Base-by-base conservation (phyloP, 2,888 invertebrate species). In the Ditula angustiorana region DNA sequence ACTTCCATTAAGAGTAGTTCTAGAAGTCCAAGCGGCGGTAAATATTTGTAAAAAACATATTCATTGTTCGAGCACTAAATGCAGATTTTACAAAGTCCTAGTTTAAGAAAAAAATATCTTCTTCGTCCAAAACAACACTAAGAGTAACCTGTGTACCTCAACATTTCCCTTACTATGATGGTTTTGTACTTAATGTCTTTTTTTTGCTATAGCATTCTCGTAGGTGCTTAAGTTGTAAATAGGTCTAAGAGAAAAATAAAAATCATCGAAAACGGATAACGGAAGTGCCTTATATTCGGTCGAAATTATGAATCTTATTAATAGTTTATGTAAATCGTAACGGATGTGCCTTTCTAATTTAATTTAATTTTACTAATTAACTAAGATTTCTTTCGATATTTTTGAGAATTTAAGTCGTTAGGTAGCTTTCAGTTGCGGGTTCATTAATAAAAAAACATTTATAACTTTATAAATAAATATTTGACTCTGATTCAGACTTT, bases 1-100 rank as follows among this genome's bases (percentile, higher is more conserved):
- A 95, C 95, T n/a, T 95, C 95, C 0, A 95, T 95, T 50, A 93
- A 94, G 69, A 94, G 88, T 73, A 94, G 94, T 74, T 95, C 95
- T 11, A 92, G 83, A 74, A 93, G 91, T 76, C 93, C 93, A 0
- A 93, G 93, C 66, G 93, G 93, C 13, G 93, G 93, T 16, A 88
- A 86, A 75, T 71, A 88, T 71, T 81, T 70, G 46, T 71, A 64
- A 68, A 70, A 47, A 68, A 10, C 13, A 53, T 44, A 46, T 52
- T 33, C 47, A 58, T 46, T 47, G 49, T 35, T 50, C 24, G 24
- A 49, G 41, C 37, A 11, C 37, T 61, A 28, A n/a, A 52, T 24
- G 41, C 52, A 16, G 16, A 52, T 52, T 30, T 52, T 30, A 23
- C 44, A 23, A 21, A 23, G 41, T 11, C 4, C 2, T n/a, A n/a